Conservation (phyloP, 2,888 invertebrate genomes). For the Andrena dorsata region DNA sequence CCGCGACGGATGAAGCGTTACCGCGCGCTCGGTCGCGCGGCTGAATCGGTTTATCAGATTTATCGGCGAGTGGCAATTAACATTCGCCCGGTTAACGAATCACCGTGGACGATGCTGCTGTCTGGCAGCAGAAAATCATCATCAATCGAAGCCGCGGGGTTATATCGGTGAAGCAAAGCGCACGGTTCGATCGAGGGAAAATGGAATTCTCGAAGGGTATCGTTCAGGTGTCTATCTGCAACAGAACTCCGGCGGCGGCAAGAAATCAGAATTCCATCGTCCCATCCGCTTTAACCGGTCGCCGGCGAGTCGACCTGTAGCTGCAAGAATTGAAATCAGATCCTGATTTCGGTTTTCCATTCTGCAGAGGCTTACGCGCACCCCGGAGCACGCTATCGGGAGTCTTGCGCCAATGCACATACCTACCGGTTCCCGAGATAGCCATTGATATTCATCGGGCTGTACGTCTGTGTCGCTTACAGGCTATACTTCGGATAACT, state of each 20-base stretch:
- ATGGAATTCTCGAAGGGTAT: background rate
- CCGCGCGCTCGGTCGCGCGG: background rate
- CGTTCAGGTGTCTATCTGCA: background rate
- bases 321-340: slow-evolving; percentile 43
- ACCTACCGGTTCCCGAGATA: slow-evolving; percentile 59
- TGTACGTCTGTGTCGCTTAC: slow-evolving; percentile 48
- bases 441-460: slow-evolving; percentile 66
- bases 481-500: slow-evolving; percentile 60
- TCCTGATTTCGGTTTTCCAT: slow-evolving; percentile 59
- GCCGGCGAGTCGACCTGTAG: slow-evolving; percentile 19
- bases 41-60: slow-evolving; percentile 34
- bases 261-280: background rate
- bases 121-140: slow-evolving; percentile 46
- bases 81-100: slow-evolving; percentile 17
- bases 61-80: slow-evolving; percentile 38
- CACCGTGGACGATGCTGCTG: slow-evolving; percentile 24
- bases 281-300: slow-evolving; percentile 14
- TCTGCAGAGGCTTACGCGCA: background rate
- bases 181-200: background rate
- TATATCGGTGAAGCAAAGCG: slow-evolving; percentile 10
- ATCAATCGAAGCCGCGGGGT: slow-evolving; percentile 26
- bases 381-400: slow-evolving; percentile 25
- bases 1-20: slow-evolving; percentile 16
- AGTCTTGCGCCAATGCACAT: slow-evolving; percentile 57
- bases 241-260: background rate